These are phyloP conservation scores for Propithecus perrieri DNA, from an alignment of 2,797 vertebrate genomes.

Conservation along the genomic window DNA sequence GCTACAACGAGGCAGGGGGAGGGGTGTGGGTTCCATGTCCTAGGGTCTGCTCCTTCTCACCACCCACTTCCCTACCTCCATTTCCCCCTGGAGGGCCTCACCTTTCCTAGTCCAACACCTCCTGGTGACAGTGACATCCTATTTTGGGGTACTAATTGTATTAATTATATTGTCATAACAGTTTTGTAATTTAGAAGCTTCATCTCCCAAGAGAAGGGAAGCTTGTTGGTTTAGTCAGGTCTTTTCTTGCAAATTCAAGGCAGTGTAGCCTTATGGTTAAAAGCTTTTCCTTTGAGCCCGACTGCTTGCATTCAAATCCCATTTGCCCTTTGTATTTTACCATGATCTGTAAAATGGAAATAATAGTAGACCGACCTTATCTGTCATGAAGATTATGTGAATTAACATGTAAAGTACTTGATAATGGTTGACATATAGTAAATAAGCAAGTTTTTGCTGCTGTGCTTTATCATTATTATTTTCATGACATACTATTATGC, in stretches of 20 bases:
- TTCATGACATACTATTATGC: background rate
- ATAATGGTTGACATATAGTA: background rate
- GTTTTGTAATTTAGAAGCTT: background rate
- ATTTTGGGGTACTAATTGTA: background rate
- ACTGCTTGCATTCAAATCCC: background rate
- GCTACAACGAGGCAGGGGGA: rapidly evolving
- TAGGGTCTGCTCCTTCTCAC: background rate
- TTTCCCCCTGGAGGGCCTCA: background rate
- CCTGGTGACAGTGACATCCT: background rate
- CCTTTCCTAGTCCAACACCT: background rate
- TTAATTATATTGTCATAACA: background rate
- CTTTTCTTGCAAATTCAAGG: background rate
- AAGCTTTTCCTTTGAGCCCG: background rate
- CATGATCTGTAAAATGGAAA: background rate
- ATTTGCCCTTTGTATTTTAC: background rate
- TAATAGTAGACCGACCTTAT: background rate
- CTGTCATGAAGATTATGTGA: background rate
- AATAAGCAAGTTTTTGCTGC: background rate
- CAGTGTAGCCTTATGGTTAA: background rate
- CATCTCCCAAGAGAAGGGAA: background rate
- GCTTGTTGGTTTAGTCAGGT: background rate
- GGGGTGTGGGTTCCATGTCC: background rate
- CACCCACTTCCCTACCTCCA: background rate
- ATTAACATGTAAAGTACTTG: background rate
- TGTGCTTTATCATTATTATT: background rate